These are phyloP conservation scores for Apodemia duryi DNA, from an alignment of 2,888 invertebrate species.

Conservation along the genomic window DNA sequence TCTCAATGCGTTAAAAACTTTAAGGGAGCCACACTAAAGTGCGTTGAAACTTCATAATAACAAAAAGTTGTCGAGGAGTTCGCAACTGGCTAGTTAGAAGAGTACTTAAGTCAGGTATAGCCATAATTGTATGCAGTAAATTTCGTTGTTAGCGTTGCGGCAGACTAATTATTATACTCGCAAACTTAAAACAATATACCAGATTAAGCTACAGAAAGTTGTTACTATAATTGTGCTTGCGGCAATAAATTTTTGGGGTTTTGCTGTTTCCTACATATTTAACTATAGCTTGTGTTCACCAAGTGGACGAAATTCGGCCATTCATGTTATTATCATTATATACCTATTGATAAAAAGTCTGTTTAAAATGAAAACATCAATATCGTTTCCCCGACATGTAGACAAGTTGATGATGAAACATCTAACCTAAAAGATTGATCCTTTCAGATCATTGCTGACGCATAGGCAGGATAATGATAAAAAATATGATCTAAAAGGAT, in stretches of 20 bases:
- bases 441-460: too few species aligned
- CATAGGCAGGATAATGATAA: too few species aligned
- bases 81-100: constrained; percentile 5
- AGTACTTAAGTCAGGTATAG: constrained; percentile 7
- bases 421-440: too few species aligned
- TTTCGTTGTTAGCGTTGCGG: constrained; percentile 9
- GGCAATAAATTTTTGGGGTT: background rate
- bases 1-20: background rate
- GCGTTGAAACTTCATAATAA: constrained; percentile 10
- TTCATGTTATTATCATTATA: too few species aligned
- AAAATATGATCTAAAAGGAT: too few species aligned
- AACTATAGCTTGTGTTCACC: too few species aligned
- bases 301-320: too few species aligned
- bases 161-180: constrained; percentile 10
- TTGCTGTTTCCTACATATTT: background rate
- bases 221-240: background rate
- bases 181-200: constrained; percentile 10
- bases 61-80: constrained; percentile 6
- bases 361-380: too few species aligned
- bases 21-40: background rate
- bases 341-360: too few species aligned
- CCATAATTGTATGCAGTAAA: constrained; percentile 5
- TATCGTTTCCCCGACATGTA: too few species aligned
- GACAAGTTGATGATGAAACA: too few species aligned
- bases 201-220: background rate